Conservation (phyloP, 2,113 vertebrate species). For the Myrmecobius fasciatus region DNA sequence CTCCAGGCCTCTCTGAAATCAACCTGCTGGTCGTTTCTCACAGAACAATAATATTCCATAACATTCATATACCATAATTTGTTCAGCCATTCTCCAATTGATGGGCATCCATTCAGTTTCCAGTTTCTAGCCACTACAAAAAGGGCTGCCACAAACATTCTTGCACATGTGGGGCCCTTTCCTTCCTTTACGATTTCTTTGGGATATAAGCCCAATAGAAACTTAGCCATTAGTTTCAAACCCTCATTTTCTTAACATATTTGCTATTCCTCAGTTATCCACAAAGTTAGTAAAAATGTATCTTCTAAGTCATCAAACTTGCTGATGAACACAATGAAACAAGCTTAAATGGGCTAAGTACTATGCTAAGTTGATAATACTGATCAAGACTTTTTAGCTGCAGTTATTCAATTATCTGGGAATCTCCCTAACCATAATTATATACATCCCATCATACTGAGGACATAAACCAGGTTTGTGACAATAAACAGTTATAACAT, state of each 20-base stretch:
- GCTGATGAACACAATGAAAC: neutral
- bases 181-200: no score
- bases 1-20: no score
- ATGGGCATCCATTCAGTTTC: no score
- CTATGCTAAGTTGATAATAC: neutral
- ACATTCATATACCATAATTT: no score
- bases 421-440: neutral
- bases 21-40: no score
- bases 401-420: neutral
- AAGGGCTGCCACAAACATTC: no score
- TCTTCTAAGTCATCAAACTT: neutral
- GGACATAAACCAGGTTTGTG: neutral
- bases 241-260: neutral
- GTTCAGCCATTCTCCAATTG: no score
- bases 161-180: no score
- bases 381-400: neutral
- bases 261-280: neutral
- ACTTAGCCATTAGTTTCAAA: neutral
- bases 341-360: neutral
- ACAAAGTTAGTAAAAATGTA: neutral
- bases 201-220: no score
- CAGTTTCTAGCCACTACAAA: no score
- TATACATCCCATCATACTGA: neutral
- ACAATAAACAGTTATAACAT: neutral
- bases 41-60: no score